phyloP scores from a whole-genome alignment of 1,140 invertebrate genomes.

The Drosophila lowei region DNA sequence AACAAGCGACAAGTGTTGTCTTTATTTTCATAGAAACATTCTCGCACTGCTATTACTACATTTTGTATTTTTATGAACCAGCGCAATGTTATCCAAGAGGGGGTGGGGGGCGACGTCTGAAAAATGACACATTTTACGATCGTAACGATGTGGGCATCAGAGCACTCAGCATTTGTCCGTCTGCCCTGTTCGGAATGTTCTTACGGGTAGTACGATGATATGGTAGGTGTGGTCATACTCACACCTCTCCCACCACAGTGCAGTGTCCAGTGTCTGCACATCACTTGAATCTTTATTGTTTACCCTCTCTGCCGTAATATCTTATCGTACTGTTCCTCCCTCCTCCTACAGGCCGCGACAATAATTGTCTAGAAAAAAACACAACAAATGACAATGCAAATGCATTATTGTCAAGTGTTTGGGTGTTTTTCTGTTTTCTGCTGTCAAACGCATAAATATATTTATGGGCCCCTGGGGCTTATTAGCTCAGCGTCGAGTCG shows the following conservation, averaged over 20 bases:
- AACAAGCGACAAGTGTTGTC: constrained; percentile 5
- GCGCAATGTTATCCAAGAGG: no score
- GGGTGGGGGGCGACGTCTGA: background rate
- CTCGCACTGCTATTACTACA: background rate
- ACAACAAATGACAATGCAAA: constrained; percentile 56
- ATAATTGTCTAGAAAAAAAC: constrained; percentile 49
- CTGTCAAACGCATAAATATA: constrained; percentile 57
- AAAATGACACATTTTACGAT: constrained; percentile 6
- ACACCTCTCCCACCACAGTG: no score
- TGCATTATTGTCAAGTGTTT: constrained; percentile 68
- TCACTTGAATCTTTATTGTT: constrained; percentile 32
- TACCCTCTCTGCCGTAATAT: constrained; percentile 56
- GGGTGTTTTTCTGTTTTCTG: constrained; percentile 29
- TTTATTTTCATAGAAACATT: constrained; percentile 6
- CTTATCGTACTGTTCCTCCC: constrained; percentile 41
- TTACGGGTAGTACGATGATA: no score
- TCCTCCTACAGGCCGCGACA: constrained; percentile 21
- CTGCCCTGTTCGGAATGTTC: no score
- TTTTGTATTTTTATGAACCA: background rate
- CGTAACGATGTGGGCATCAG: no score
- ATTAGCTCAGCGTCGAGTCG: constrained; percentile 39
- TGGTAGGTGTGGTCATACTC: no score
- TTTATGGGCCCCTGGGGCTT: constrained; percentile 37
- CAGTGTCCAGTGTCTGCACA: no score
- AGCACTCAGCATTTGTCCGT: no score